These are phyloP conservation scores for Danio choprae DNA, from an alignment of 2,797 vertebrate genomes.

Conservation along the genomic window DNA sequence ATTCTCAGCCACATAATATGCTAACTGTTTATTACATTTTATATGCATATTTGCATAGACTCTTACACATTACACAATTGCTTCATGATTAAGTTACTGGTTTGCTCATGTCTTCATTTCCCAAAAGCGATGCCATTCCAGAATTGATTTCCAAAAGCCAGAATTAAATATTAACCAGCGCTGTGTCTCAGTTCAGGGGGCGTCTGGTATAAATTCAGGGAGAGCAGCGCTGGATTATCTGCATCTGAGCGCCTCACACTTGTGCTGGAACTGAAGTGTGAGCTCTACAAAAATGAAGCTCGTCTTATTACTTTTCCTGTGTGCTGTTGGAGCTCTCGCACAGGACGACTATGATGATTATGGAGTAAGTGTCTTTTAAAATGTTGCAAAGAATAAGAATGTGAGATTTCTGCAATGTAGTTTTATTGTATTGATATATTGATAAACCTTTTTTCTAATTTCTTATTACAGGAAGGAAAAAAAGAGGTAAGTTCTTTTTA, in stretches of 20 bases:
- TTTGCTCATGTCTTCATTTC: conserved; percentile 42
- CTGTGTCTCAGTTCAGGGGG: not conserved
- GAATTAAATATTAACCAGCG: conserved; percentile 56
- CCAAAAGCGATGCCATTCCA: conserved; percentile 36
- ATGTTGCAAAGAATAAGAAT: not conserved
- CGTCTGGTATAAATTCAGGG: conserved; percentile 48
- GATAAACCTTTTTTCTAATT: not conserved
- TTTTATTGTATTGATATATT: not conserved
- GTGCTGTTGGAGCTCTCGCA: conserved; percentile 53
- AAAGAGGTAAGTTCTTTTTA: conserved; percentile 14
- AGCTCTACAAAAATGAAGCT: conserved; percentile 73
- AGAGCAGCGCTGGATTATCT: not conserved
- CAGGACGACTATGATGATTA: conserved; percentile 64
- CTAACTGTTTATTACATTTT: not conserved
- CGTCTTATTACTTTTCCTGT: conserved; percentile 78
- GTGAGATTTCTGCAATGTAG: not conserved
- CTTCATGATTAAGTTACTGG: not conserved
- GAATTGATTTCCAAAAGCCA: not conserved
- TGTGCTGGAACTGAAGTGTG: conserved; percentile 22
- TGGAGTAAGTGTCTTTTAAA: conserved; percentile 50
- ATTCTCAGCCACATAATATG: not conserved
- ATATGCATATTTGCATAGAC: not conserved
- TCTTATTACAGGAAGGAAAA: not conserved
- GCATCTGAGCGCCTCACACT: conserved; percentile 21
- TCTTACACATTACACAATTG: not conserved